Evolutionary conservation across 2,113 vertebrate species (phyloP), one percentile per base, ranked within the genome.

Genomic region (Caretta caretta): DNA sequence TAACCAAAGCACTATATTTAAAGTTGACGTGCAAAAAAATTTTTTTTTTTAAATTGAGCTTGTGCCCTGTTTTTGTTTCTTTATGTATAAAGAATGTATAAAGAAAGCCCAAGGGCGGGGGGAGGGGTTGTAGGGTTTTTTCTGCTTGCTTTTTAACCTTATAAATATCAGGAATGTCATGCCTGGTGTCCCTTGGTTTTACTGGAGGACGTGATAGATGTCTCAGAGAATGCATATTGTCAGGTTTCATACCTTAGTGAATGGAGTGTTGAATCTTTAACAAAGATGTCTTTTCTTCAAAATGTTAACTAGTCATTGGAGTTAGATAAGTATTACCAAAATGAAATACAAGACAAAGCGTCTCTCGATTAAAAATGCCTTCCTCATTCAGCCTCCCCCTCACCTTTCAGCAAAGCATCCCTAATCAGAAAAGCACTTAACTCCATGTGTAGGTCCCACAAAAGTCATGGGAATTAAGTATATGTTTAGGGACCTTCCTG

Each of bases 231-330:
- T 91, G 94, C 93, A 95, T 93, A 95, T 59, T 91, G 89, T 75
- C 5, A 0, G 84, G 89, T 88, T 57, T 96, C 86, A 95, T 94
- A 92, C 54, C 88, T 90, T 94, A 95, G 91, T 87, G 88, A 97
- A 97, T 88, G 86, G 86, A 83, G 80, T 97, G 93, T 38, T 95
- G 97, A 96, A 94, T 96, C 95, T 96, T 97, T 96, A 94, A 94
- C 90, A 86, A 94, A 93, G 78, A 95, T 82, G 88, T 69, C 86
- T 49, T 94, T 97, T 90, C 86, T 90, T 91, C 86, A 35, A 92
- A 93, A 86, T 56, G 80, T 59, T 92, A 96, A 93, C 91, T 89
- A 95, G 86, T 89, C 91, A 91, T 1, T 86, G 90, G 89, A 97
- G 92, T 95, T 96, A 93, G 93, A 94, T 92, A 94, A 95, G 92